These are phyloP conservation scores for Nomada fucata DNA, from an alignment of 2,888 invertebrate genomes.

Conservation along the genomic window DNA sequence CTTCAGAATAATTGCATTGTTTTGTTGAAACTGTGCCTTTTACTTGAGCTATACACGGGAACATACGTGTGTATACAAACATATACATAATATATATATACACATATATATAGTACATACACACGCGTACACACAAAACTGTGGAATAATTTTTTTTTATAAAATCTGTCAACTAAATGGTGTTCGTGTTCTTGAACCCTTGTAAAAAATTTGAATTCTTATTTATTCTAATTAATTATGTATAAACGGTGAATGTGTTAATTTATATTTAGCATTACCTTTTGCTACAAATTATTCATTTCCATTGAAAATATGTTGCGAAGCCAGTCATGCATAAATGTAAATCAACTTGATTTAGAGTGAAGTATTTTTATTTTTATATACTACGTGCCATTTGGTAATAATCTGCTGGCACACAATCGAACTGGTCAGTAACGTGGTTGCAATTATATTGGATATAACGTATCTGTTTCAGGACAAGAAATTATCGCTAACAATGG, in stretches of 20 bases:
- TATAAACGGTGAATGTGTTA: not conserved
- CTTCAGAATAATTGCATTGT: constrained; percentile 1
- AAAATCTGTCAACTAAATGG: too few species aligned
- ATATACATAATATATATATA: not conserved
- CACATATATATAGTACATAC: not conserved
- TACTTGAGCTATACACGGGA: too few species aligned
- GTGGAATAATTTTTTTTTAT: too few species aligned
- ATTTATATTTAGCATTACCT: not conserved
- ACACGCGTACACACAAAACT: too few species aligned
- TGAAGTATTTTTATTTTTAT: not conserved
- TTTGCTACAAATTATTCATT: too few species aligned
- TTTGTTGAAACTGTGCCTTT: not conserved
- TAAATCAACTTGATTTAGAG: not conserved
- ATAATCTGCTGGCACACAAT: constrained; percentile 2
- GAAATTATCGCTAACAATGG: constrained; percentile 75
- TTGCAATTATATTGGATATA: not conserved
- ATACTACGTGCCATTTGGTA: not conserved
- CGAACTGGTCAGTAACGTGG: not conserved
- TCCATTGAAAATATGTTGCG: too few species aligned
- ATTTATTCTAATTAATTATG: not conserved
- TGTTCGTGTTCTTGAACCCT: too few species aligned
- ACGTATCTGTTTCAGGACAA: constrained; percentile 65
- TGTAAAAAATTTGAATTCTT: too few species aligned
- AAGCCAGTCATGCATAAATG: not conserved
- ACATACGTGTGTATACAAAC: not conserved